Conservation (phyloP, 2,113 vertebrate species). For the Ageneiosus marmoratus region DNA sequence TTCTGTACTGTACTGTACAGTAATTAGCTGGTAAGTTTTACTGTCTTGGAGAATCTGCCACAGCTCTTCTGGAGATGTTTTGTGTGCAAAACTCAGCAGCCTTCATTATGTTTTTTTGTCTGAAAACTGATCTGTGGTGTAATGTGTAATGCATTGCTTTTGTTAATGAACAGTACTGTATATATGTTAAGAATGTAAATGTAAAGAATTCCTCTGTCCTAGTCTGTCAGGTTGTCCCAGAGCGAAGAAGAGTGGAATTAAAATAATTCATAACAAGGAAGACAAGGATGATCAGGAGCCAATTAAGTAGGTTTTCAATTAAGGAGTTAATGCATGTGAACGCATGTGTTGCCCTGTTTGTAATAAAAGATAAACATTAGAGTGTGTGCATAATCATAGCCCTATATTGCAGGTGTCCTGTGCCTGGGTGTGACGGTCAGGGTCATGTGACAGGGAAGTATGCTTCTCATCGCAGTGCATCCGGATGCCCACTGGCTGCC, state of each 20-base stretch:
- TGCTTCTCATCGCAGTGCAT: slow-evolving; percentile 95
- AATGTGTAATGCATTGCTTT: too few relatives aligned
- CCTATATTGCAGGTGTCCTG: slow-evolving; percentile 82
- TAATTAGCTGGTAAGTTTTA: too few relatives aligned
- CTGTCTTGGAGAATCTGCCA: too few relatives aligned
- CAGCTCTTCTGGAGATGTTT: too few relatives aligned
- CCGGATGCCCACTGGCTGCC: slow-evolving; percentile 93
- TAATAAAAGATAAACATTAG: not conserved
- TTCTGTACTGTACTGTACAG: too few relatives aligned
- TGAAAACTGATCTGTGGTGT: too few relatives aligned
- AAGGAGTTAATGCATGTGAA: not conserved
- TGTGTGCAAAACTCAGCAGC: too few relatives aligned
- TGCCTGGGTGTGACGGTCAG: slow-evolving; percentile 97
- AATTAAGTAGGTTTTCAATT: slow-evolving; percentile 82
- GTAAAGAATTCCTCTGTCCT: slow-evolving; percentile 3
- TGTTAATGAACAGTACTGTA: not conserved
- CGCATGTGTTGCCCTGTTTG: not conserved
- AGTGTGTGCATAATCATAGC: not conserved
- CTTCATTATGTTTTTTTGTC: too few relatives aligned
- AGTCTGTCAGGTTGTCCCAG: slow-evolving; percentile 98
- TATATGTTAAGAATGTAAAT: not conserved
- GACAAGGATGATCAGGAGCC: slow-evolving; percentile 99
- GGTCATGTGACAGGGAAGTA: slow-evolving; percentile 98
- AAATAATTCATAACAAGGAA: slow-evolving; percentile 98
- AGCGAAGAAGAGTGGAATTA: slow-evolving; percentile 97